phyloP scores from a whole-genome alignment of 1,140 invertebrate species.

The Episyrphus balteatus region DNA sequence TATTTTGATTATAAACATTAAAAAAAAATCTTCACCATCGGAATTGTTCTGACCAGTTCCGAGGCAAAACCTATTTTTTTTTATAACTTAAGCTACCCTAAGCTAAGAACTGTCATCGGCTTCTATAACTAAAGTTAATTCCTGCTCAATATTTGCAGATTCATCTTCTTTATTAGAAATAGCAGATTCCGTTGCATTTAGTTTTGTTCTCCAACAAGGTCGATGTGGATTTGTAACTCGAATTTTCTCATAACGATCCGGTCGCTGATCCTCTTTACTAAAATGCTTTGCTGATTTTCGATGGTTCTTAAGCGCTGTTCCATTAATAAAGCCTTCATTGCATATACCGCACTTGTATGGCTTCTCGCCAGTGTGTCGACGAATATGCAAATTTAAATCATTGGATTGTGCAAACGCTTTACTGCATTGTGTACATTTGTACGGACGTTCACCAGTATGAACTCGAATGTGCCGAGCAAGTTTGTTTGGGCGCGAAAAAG shows the following conservation, averaged over 20 bases:
- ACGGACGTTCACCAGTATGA: slow-evolving; percentile 45
- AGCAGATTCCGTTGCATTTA: too few species aligned
- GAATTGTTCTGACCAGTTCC: too few species aligned
- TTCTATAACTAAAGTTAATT: too few species aligned
- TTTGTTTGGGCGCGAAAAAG: slow-evolving; percentile 41
- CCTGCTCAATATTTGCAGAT: too few species aligned
- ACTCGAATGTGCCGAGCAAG: slow-evolving; percentile 48
- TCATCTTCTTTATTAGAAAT: too few species aligned
- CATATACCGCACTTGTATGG: slow-evolving; percentile 37
- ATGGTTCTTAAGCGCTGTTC: slow-evolving; percentile 22
- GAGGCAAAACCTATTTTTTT: too few species aligned
- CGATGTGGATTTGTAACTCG: slow-evolving; percentile 11
- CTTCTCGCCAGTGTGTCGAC: slow-evolving; percentile 43
- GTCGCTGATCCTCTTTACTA: background rate
- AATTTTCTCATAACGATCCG: slow-evolving; percentile 16
- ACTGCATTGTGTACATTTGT: slow-evolving; percentile 43
- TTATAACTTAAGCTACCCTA: too few species aligned
- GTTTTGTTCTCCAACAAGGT: too few species aligned
- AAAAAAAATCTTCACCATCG: too few species aligned
- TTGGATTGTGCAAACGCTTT: slow-evolving; percentile 47
- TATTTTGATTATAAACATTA: too few species aligned
- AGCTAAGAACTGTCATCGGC: too few species aligned
- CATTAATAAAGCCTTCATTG: slow-evolving; percentile 21
- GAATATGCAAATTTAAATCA: slow-evolving; percentile 43
- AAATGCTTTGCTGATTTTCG: slow-evolving; percentile 17